phyloP scores from a whole-genome alignment of 1,140 invertebrate genomes.

The Maconellicoccus hirsutus region DNA sequence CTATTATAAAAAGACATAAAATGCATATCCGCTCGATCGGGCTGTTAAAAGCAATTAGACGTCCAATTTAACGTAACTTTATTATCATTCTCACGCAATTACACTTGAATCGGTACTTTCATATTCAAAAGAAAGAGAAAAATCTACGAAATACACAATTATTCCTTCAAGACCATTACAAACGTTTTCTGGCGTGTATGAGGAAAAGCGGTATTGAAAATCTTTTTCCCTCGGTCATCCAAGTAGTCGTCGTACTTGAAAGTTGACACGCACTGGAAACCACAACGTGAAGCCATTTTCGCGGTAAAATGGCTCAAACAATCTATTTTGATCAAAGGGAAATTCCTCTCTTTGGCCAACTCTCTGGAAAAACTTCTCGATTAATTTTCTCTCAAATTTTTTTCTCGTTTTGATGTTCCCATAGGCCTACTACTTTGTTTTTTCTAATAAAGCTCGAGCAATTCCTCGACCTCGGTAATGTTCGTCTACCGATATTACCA shows the following conservation, averaged over 20 bases:
- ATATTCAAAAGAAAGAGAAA: too few relatives aligned
- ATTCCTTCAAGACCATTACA: slow-evolving; percentile 24
- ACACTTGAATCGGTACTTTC: too few relatives aligned
- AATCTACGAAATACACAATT: too few relatives aligned
- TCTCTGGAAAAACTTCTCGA: slow-evolving; percentile 47
- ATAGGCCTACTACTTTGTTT: slow-evolving; percentile 50
- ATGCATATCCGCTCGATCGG: too few relatives aligned
- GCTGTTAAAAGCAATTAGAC: too few relatives aligned
- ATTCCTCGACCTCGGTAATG: slow-evolving; percentile 52
- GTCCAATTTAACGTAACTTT: too few relatives aligned
- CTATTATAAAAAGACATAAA: too few relatives aligned
- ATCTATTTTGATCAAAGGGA: slow-evolving; percentile 43
- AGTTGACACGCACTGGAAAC: slow-evolving; percentile 50
- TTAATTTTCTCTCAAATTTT: too few relatives aligned
- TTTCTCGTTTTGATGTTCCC: too few relatives aligned
- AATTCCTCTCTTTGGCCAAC: slow-evolving; percentile 39
- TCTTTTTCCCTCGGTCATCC: slow-evolving; percentile 42
- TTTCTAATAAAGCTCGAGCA: slow-evolving; percentile 48
- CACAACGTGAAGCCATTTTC: slow-evolving; percentile 49
- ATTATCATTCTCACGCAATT: too few relatives aligned
- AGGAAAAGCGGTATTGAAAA: slow-evolving; percentile 45
- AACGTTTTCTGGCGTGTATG: slow-evolving; percentile 35
- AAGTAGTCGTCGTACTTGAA: slow-evolving; percentile 49
- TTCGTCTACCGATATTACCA: slow-evolving; percentile 51
- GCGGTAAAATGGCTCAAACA: slow-evolving; percentile 60